Evolutionary conservation across 2,113 vertebrate genomes (phyloP).

Genomic region (Galemys pyrenaicus): DNA sequence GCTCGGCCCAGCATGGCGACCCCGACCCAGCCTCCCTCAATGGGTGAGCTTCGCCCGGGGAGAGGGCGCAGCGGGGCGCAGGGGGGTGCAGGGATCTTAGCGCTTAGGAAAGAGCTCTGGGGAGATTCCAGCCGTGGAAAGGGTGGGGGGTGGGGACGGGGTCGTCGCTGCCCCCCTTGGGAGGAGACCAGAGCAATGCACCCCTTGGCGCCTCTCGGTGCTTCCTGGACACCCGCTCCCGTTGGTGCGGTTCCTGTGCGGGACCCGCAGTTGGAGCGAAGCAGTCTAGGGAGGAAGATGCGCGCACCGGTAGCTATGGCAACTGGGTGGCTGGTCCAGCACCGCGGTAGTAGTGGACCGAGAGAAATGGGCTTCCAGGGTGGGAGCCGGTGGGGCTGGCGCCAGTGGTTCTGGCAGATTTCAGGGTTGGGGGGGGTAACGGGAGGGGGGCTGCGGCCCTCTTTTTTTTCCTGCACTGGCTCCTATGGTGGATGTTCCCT

Average conservation of each 20-base stretch:
- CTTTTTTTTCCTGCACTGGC: background rate
- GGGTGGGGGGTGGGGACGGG: background rate
- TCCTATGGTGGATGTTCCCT: background rate
- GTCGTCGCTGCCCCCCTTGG: background rate
- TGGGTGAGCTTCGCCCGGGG: conserved; percentile 66
- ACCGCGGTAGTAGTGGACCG: background rate
- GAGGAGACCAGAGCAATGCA: background rate
- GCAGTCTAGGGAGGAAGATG: conserved; percentile 66
- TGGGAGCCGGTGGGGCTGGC: conserved; percentile 2
- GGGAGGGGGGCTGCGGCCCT: background rate
- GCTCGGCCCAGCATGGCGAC: conserved; percentile 73
- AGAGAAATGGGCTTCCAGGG: conserved; percentile 30
- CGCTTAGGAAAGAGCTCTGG: background rate
- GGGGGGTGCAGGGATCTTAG: background rate
- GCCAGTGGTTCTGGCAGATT: background rate
- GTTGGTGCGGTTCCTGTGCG: background rate
- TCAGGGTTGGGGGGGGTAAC: background rate
- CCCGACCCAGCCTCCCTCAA: conserved; percentile 73
- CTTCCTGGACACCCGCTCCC: conserved; percentile 6
- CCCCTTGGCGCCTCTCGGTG: background rate
- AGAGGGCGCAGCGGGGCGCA: background rate
- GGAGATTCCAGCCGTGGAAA: background rate
- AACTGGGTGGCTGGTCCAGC: conserved; percentile 71
- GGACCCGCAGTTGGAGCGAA: conserved; percentile 52
- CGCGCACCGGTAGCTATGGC: conserved; percentile 73